These are phyloP conservation scores for Chiloscyllium punctatum DNA, from an alignment of 2,797 vertebrate genomes.

Conservation along the genomic window DNA sequence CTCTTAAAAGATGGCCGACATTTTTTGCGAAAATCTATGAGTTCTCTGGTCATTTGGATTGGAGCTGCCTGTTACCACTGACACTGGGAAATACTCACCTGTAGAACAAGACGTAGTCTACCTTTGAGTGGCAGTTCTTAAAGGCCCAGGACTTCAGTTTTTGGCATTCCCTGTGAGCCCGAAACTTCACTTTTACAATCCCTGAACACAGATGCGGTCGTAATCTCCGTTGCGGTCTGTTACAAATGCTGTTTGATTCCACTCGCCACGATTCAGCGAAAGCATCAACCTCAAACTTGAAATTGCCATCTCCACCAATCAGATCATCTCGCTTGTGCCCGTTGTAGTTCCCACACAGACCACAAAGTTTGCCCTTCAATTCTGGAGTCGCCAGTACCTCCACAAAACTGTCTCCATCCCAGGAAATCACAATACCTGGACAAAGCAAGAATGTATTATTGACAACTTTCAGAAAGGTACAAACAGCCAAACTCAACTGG, in stretches of 20 bases:
- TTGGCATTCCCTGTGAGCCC: constrained; percentile 89
- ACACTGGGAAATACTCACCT: constrained; percentile 56
- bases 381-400: constrained; percentile 89
- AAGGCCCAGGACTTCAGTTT: constrained; percentile 93
- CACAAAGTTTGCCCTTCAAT: constrained; percentile 84
- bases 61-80: background rate
- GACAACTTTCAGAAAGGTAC: background rate
- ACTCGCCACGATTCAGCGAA: constrained; percentile 93
- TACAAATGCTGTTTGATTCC: constrained; percentile 85
- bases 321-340: constrained; percentile 90
- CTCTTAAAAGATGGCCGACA: too few species aligned
- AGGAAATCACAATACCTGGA: constrained; percentile 89
- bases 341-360: constrained; percentile 96
- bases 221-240: constrained; percentile 64
- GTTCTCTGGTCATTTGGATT: background rate
- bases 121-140: constrained; percentile 80
- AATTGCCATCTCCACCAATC: constrained; percentile 83
- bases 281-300: constrained; percentile 94
- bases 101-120: constrained; percentile 85
- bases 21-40: background rate
- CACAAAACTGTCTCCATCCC: constrained; percentile 98
- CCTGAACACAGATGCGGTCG: constrained; percentile 78
- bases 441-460: constrained; percentile 40
- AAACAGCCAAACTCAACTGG: background rate
- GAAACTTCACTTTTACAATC: constrained; percentile 81